Evolutionary conservation across 2,888 invertebrate species (phyloP).

Genomic region (Ichneumoninae sp.): DNA sequence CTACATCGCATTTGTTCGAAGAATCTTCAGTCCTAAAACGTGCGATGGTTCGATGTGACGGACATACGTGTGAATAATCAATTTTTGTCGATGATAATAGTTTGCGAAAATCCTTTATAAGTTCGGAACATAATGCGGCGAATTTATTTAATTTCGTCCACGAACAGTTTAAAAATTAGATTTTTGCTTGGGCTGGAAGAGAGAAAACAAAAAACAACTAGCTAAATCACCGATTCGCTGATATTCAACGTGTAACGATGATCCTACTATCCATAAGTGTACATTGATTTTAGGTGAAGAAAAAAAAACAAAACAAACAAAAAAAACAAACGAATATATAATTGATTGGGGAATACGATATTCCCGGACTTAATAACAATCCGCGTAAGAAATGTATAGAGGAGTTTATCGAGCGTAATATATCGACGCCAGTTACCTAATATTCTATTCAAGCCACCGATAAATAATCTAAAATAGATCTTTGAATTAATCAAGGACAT

Average conservation of each 20-base stretch:
- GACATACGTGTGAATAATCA: not conserved
- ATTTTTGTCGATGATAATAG: not conserved
- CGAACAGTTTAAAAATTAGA: not conserved
- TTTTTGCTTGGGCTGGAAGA: not conserved
- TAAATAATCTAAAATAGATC: constrained; percentile 61
- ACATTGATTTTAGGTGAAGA: constrained; percentile 51
- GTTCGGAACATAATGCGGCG: not conserved
- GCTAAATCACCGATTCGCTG: constrained; percentile 33
- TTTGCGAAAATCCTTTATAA: not conserved
- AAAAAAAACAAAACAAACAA: not conserved
- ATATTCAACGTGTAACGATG: constrained; percentile 57
- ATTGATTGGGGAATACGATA: constrained; percentile 56
- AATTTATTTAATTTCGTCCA: not conserved
- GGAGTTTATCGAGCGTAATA: constrained; percentile 63
- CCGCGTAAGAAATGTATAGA: constrained; percentile 53
- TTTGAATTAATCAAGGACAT: constrained; percentile 43
- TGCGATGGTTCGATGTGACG: not conserved
- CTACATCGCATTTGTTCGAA: not conserved
- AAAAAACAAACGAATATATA: constrained; percentile 38
- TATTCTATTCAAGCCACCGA: constrained; percentile 63
- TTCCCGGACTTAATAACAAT: constrained; percentile 46
- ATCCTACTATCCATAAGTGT: constrained; percentile 64
- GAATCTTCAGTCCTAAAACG: not conserved
- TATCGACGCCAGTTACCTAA: constrained; percentile 66
- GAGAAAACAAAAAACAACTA: not conserved